phyloP scores from a whole-genome alignment of 2,888 invertebrate genomes.

The Aspidapion aeneum region DNA sequence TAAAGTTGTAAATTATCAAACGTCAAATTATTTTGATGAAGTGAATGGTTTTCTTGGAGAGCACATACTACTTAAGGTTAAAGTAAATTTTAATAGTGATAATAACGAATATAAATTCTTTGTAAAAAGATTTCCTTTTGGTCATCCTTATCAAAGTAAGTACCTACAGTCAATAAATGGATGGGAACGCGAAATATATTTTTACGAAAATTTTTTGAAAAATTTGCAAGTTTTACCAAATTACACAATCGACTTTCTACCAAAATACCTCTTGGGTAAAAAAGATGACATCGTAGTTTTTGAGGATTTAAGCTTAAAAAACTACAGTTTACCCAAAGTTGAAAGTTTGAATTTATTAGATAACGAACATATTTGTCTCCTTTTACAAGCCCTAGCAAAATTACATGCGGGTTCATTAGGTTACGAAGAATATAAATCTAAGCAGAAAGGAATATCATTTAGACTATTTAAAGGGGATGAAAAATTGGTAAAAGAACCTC shows the following conservation, averaged over 20 bases:
- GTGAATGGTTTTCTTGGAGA: constrained; percentile 24
- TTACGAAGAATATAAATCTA: constrained; percentile 24
- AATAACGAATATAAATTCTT: constrained; percentile 13
- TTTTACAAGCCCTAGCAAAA: constrained; percentile 20
- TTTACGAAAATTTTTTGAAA: constrained; percentile 15
- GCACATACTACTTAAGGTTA: constrained; percentile 17
- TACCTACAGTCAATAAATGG: constrained; percentile 17
- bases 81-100: constrained; percentile 4
- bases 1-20: constrained; percentile 6
- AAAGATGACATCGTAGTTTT: constrained; percentile 20
- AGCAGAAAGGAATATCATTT: constrained; percentile 11
- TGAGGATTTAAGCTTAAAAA: constrained; percentile 20
- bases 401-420: constrained; percentile 22
- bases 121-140: constrained; percentile 19
- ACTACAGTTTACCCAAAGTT: constrained; percentile 16
- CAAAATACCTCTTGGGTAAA: constrained; percentile 16
- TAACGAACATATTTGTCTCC: constrained; percentile 20
- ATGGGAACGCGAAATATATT: constrained; percentile 21
- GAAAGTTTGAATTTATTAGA: constrained; percentile 18
- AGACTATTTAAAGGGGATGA: constrained; percentile 19
- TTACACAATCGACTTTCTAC: constrained; percentile 17
- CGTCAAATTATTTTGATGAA: constrained; percentile 18
- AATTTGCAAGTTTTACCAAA: constrained; percentile 13
- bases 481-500: constrained; percentile 15
- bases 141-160: constrained; percentile 18